A percentile compares a stretch with the other conserved stretches of the same genome.
Evolutionary conservation across 2,797 vertebrate genomes (phyloP).

Genomic region (Rhinella marina): DNA sequence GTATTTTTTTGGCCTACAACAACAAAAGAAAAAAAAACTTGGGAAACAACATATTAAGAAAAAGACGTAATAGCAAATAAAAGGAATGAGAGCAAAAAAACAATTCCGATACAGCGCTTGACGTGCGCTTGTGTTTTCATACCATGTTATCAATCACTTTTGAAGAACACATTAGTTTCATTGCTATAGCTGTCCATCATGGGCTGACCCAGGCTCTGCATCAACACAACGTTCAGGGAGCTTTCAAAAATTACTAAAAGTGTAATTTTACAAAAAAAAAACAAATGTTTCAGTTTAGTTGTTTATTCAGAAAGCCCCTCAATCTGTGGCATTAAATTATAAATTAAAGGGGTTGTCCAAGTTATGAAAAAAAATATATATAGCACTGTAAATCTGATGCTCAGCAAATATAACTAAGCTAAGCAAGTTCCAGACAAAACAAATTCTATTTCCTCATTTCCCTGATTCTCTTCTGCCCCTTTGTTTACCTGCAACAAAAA

Average conservation of each 20-base stretch:
- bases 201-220: conserved; percentile 41
- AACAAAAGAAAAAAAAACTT: neutral
- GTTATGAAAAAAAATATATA: too few species aligned
- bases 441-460: too few species aligned
- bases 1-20: neutral
- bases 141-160: conserved; percentile 61
- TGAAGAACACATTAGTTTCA: conserved; percentile 57
- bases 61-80: too few species aligned
- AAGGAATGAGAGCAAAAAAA: neutral
- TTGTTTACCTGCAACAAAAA: too few species aligned
- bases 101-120: conserved; percentile 18
- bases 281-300: conserved; percentile 29
- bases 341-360: too few species aligned
- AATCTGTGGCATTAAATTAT: neutral
- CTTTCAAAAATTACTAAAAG: conserved; percentile 54
- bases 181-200: conserved; percentile 63
- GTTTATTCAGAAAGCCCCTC: conserved; percentile 46
- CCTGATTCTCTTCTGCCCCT: too few species aligned
- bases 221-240: conserved; percentile 51
- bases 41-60: neutral
- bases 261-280: conserved; percentile 31
- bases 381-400: too few species aligned
- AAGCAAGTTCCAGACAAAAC: too few species aligned
- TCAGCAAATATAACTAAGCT: too few species aligned
- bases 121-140: conserved; percentile 45